Evolutionary conservation across 2,113 vertebrate genomes (phyloP).

Genomic region (Ailuropoda melanoleuca): DNA sequence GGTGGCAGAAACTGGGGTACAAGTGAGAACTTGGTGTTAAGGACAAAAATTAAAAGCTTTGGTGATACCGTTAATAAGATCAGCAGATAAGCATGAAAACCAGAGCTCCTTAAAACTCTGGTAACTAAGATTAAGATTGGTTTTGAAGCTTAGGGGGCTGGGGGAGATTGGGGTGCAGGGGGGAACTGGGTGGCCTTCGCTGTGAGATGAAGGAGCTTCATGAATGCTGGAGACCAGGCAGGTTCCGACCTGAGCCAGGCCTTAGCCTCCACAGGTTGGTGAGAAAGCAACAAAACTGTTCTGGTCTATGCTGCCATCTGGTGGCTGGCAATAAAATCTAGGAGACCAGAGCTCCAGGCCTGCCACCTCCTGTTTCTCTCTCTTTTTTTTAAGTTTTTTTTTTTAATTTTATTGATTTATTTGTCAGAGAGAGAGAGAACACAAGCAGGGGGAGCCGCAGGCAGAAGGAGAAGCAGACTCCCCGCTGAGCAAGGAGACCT

Average conservation of each 20-base stretch:
- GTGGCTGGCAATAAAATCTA: not conserved
- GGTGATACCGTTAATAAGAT: not conserved
- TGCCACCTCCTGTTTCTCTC: not conserved
- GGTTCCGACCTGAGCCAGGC: not conserved
- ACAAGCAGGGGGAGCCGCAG: no score
- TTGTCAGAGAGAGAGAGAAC: no score
- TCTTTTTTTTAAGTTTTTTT: not conserved
- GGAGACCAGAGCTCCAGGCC: not conserved
- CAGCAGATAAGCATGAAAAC: not conserved
- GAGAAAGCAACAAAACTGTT: not conserved
- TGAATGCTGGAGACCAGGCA: not conserved
- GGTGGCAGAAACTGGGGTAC: not conserved
- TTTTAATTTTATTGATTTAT: no score
- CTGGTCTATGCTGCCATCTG: slow-evolving; percentile 6
- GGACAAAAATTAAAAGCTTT: not conserved
- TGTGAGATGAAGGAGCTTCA: not conserved
- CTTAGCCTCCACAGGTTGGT: no score
- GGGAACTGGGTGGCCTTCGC: not conserved
- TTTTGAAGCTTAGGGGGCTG: not conserved
- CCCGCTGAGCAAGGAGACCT: no score
- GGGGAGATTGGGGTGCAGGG: not conserved
- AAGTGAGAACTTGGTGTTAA: not conserved
- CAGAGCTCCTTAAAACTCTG: not conserved
- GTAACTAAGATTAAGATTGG: not conserved
- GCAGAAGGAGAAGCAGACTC: no score